Percentiles rank a stretch among this genome's conserved stretches.
Evolutionary conservation across 1,140 invertebrate genomes (phyloP).

Genomic region (Brachionus plicatilis): DNA sequence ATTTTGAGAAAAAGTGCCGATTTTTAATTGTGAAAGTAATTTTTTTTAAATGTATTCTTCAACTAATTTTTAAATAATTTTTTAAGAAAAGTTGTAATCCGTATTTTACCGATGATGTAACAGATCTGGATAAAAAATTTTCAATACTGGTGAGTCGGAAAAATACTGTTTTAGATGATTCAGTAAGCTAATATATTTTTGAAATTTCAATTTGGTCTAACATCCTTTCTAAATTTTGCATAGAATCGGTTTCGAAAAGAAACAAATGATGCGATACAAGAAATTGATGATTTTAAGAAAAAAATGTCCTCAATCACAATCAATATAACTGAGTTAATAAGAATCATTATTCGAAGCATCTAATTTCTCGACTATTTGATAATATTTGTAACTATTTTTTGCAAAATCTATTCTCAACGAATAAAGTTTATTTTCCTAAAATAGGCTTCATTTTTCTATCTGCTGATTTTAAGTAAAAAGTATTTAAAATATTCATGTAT

Average conservation of each 20-base stretch:
- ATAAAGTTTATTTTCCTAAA: background rate
- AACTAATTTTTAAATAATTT: background rate
- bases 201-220: too few species aligned
- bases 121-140: background rate
- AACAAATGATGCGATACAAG: constrained; percentile 5
- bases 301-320: constrained; percentile 21
- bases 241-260: constrained; percentile 19
- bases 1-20: background rate
- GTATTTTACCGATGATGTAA: background rate
- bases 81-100: background rate
- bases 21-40: background rate
- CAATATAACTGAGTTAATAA: constrained; percentile 7
- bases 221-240: background rate
- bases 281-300: constrained; percentile 26
- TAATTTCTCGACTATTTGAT: background rate
- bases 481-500: background rate
- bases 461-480: background rate
- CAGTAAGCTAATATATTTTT: background rate
- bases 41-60: background rate
- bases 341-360: constrained; percentile 5
- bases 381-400: background rate
- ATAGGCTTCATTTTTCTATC: background rate
- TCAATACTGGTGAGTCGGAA: background rate
- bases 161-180: constrained; percentile 8
- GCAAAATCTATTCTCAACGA: background rate